Base-by-base conservation (phyloP, 2,797 vertebrate species). In the Diplodus puntazzo region DNA sequence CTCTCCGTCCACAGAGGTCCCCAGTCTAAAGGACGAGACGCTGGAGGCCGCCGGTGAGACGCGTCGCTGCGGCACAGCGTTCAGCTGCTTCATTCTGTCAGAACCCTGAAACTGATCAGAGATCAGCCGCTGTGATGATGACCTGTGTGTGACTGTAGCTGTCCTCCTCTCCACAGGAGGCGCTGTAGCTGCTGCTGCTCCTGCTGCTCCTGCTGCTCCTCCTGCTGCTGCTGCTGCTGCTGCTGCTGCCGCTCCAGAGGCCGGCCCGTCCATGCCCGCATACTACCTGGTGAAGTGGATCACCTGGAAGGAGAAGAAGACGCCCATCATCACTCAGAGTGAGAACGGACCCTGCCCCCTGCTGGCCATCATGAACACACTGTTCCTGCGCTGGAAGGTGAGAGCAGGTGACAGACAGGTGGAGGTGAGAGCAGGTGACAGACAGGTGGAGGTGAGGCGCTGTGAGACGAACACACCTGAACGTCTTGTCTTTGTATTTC, bases 271-370 rank as follows among this genome's bases (percentile, higher is more conserved):
- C 66, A 85, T 85, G 70, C 94, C 93, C 0, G 92, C 90, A 0
- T 95, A 95, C 73, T 98, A 98, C 87, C 95, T 96, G 55, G 97
- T 98, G 16, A 98, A 98, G 87, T 98, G 98, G 98, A 97, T 99
- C 86, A 95, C 83, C 3, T 99, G 98, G 98, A 99, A 98, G 50
- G 97, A 97, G 16, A 95, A 97, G 67, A 92, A 94, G 80, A 98
- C 98, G 0, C 97, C 98, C 0, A 79, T 99, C 74, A 90, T 99
- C 90, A 98, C 93, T 0, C 98, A 99, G 95, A 97, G 96, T 0
- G 90, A 97, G 82, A 99, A 99, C 0, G 98, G 98, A 39, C 98
- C 98, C 60, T 98, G 97, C 86, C 98, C 98, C 0, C 95, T 99
- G 25, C 95, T 99, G 73, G 98, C 98, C 92, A 97, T 99, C 92